These are phyloP conservation scores for Ciconia nigra DNA, from an alignment of 2,797 vertebrate species.

Conservation along the genomic window DNA sequence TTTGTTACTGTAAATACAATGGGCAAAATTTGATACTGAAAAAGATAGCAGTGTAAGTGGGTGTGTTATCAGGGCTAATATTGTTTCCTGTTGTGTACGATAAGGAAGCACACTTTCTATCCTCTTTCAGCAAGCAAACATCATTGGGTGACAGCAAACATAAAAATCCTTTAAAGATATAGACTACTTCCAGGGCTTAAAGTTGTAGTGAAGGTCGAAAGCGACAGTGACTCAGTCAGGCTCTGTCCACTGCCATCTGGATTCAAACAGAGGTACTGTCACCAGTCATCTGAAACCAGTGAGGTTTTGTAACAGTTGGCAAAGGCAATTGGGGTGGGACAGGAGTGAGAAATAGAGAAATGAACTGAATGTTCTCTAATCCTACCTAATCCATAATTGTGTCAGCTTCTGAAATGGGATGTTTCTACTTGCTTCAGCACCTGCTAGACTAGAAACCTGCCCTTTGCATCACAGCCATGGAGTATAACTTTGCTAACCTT, in stretches of 20 bases:
- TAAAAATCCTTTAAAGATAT: background rate
- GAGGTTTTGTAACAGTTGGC: background rate
- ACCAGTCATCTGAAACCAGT: background rate
- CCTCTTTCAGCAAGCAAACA: background rate
- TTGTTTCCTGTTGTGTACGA: background rate
- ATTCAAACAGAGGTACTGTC: background rate
- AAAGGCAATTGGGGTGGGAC: background rate
- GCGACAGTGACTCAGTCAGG: background rate
- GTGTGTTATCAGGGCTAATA: background rate
- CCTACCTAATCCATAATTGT: conserved; percentile 48
- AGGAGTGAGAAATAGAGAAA: background rate
- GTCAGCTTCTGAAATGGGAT: conserved; percentile 20
- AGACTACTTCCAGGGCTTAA: background rate
- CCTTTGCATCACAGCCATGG: conserved; percentile 21
- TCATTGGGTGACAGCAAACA: background rate
- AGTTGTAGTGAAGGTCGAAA: background rate
- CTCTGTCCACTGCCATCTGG: background rate
- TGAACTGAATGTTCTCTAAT: background rate
- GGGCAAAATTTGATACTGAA: background rate
- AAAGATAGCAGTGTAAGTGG: background rate
- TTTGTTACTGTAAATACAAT: background rate
- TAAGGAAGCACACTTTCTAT: background rate
- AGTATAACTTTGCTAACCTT: conserved; percentile 53
- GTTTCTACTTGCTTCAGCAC: conserved; percentile 31
- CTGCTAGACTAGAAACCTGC: conserved; percentile 38